Percentiles rank a stretch among this genome's conserved stretches.
phyloP scores from a whole-genome alignment of 1,140 invertebrate species.

The Theocolax elegans region DNA sequence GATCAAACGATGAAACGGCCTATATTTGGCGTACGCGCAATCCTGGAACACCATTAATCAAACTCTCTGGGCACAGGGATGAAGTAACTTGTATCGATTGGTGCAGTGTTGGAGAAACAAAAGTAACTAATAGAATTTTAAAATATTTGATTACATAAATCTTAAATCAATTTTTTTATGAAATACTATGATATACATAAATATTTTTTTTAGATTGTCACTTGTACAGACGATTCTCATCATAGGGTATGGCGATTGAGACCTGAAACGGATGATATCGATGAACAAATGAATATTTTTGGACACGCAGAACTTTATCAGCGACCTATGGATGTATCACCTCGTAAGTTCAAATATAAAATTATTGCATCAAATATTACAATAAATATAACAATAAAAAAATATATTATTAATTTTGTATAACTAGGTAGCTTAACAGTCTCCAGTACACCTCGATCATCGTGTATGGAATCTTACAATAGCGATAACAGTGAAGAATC shows the following conservation, averaged over 20 bases:
- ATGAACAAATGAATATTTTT: slow-evolving; percentile 63
- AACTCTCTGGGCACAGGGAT: slow-evolving; percentile 78
- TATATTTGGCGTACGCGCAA: slow-evolving; percentile 84
- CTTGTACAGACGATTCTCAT: slow-evolving; percentile 82
- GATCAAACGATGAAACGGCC: slow-evolving; percentile 84
- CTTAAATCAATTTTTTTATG: not conserved
- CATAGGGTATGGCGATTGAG: slow-evolving; percentile 82
- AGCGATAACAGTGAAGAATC: not conserved
- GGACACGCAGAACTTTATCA: slow-evolving; percentile 68
- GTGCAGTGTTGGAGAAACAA: slow-evolving; percentile 69
- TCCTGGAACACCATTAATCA: slow-evolving; percentile 73
- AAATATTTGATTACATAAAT: not conserved
- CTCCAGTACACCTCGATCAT: not conserved
- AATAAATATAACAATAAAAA: slow-evolving; percentile 13
- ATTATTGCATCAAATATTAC: slow-evolving; percentile 2
- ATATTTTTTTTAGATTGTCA: slow-evolving; percentile 71
- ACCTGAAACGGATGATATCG: slow-evolving; percentile 66
- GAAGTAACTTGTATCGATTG: slow-evolving; percentile 89
- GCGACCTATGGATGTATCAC: not conserved
- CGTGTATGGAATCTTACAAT: not conserved
- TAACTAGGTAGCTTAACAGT: slow-evolving; percentile 1
- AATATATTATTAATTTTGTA: slow-evolving; percentile 5
- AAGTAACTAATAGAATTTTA: slow-evolving; percentile 57
- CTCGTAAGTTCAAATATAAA: slow-evolving; percentile 12
- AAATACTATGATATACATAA: not conserved